Percentiles rank a stretch among this genome's conserved stretches.
phyloP scores from a whole-genome alignment of 2,113 vertebrate species.

The Ictidomys tridecemlineatus region DNA sequence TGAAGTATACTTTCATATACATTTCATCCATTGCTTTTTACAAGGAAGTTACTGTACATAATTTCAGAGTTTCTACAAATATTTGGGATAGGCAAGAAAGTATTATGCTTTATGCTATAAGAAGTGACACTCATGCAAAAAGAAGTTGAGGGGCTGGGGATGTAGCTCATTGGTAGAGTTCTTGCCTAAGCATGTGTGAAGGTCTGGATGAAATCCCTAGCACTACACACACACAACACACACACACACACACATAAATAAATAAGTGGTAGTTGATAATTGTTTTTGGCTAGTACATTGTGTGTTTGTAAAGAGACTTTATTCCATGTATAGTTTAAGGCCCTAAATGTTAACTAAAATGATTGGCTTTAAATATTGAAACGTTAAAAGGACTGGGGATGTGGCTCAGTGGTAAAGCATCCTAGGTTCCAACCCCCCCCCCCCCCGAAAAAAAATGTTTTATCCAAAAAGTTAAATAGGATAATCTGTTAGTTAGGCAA shows the following conservation, averaged over 20 bases:
- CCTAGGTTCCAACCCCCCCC: no score
- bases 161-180: neutral
- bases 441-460: no score
- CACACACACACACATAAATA: no score
- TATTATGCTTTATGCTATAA: neutral
- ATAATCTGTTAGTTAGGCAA: neutral
- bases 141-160: neutral
- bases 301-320: neutral
- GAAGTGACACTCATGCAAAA: neutral
- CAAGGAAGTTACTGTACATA: neutral
- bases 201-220: neutral
- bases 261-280: neutral
- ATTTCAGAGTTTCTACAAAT: slow-evolving; percentile 35
- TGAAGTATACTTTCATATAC: neutral
- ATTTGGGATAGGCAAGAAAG: neutral
- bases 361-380: slow-evolving; percentile 11
- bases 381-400: neutral
- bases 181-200: no score
- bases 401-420: no score
- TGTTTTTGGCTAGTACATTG: neutral
- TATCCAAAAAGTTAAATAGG: neutral
- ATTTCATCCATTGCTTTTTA: neutral
- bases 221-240: neutral
- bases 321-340: neutral
- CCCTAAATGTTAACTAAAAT: slow-evolving; percentile 18